Base-by-base conservation (phyloP, 2,888 invertebrate genomes). In the Rhabditophanes sp. region DNA sequence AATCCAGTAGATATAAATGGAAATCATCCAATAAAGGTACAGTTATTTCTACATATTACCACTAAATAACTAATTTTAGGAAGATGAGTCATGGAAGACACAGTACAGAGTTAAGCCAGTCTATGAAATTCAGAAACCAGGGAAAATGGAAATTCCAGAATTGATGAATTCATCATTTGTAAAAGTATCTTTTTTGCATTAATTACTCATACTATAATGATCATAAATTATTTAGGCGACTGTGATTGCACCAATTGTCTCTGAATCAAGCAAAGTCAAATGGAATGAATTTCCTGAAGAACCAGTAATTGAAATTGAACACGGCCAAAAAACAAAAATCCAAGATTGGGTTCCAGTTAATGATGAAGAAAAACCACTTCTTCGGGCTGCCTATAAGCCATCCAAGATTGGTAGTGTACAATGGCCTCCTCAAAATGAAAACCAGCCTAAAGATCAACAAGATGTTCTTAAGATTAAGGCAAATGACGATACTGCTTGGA, bases 231-330 rank as follows among this genome's bases (percentile, higher is more conserved):
- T 50, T 17, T 44, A 56, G 52, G 43, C 47, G 4, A 58, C 57
- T 6, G 53, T 52, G 17, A 51, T 58, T 30, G 55, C 57, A 2
- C 54, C 53, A n/a, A 43, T 53, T 29, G 52, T 56, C 11, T 46
- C 47, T 32, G 45, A 27, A 46, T 53, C 40, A 44, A 53, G 30
- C 41, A 48, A 41, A 41, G 24, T 55, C 6, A 31, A 47, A 30
- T 59, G 59, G 59, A 53, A 56, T 37, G 59, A 59, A 33, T 60
- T 55, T 40, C 59, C 52, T 1, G 56, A 54, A 27, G 56, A 59
- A 37, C 42, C 39, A 24, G 29, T 31, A 18, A 32, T 21, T 16
- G 15, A 34, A 25, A 7, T 17, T 26, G 22, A 23, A 30, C 15
- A 29, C 22, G 20, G 29, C 22, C 15, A 29, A 19, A 26, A 26